Conservation (phyloP, 2,888 invertebrate genomes). For the Andrena bicolor region DNA sequence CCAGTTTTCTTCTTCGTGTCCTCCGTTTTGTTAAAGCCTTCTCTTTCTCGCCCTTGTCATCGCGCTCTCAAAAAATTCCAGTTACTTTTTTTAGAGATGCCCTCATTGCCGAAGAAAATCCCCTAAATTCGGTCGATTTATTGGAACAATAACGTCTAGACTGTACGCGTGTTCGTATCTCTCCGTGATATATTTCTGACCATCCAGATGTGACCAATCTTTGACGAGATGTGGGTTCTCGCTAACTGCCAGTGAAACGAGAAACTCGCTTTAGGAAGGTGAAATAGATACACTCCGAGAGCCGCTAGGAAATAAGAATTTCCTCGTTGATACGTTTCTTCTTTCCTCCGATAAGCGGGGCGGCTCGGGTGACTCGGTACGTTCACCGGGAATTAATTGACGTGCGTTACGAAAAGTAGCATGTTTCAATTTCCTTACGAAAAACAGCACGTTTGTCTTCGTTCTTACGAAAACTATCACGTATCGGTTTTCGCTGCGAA, state of each 20-base stretch:
- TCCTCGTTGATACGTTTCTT: background rate
- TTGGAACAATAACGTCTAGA: conserved; percentile 50
- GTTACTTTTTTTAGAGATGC: conserved; percentile 11
- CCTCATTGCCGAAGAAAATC: conserved; percentile 21
- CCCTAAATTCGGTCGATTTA: conserved; percentile 52
- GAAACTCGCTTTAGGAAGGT: background rate
- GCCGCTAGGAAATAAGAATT: background rate
- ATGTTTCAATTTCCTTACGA: no score
- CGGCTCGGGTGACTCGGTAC: background rate
- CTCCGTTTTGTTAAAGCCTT: background rate
- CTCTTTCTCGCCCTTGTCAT: background rate
- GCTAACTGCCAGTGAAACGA: conserved; percentile 22
- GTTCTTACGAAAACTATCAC: no score
- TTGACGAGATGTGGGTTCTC: conserved; percentile 27
- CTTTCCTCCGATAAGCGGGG: background rate
- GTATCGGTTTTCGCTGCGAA: no score
- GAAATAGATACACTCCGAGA: conserved; percentile 1
- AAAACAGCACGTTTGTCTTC: no score
- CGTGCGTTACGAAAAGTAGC: no score
- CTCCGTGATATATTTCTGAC: conserved; percentile 23
- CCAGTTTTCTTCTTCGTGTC: background rate
- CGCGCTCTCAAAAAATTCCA: conserved; percentile 20
- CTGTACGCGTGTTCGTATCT: conserved; percentile 28
- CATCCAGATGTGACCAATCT: conserved; percentile 49
- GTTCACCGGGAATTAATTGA: background rate